phyloP scores from a whole-genome alignment of 2,113 vertebrate genomes.

The Ptilonorhynchus violaceus region DNA sequence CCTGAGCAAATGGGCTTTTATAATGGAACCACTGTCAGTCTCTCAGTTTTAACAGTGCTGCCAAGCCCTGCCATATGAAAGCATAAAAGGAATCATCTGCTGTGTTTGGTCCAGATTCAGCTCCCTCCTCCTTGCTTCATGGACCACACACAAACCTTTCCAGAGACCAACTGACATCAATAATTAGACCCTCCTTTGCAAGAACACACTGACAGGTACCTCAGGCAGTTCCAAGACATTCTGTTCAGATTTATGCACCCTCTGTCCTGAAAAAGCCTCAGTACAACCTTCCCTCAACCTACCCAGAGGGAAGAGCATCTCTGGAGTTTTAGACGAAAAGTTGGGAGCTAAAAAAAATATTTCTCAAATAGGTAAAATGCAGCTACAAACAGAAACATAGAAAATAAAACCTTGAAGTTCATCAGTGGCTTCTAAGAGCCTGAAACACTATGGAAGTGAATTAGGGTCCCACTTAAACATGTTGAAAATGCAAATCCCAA shows the following conservation, averaged over 20 bases:
- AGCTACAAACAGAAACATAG: neutral
- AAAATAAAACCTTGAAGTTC: neutral
- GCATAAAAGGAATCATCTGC: neutral
- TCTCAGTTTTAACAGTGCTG: neutral
- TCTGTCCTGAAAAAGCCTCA: slow-evolving; percentile 18
- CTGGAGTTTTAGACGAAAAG: neutral
- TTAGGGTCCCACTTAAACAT: neutral
- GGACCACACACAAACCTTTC: neutral
- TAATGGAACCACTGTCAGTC: neutral
- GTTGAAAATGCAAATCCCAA: neutral
- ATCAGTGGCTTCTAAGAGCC: neutral
- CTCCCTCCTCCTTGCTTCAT: slow-evolving; percentile 1
- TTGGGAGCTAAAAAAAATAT: neutral
- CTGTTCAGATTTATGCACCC: neutral
- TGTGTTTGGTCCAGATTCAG: slow-evolving; percentile 21
- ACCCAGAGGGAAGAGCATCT: slow-evolving; percentile 22
- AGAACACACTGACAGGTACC: slow-evolving; percentile 48
- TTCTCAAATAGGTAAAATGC: neutral
- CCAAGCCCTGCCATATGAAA: neutral
- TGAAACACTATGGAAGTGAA: neutral
- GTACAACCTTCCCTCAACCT: slow-evolving; percentile 31
- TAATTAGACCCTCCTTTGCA: slow-evolving; percentile 24
- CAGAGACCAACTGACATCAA: slow-evolving; percentile 25
- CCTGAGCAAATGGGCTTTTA: neutral
- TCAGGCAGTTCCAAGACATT: slow-evolving; percentile 45